Conservation (phyloP, 2,797 vertebrate genomes). For the Hoplostethus atlanticus region DNA sequence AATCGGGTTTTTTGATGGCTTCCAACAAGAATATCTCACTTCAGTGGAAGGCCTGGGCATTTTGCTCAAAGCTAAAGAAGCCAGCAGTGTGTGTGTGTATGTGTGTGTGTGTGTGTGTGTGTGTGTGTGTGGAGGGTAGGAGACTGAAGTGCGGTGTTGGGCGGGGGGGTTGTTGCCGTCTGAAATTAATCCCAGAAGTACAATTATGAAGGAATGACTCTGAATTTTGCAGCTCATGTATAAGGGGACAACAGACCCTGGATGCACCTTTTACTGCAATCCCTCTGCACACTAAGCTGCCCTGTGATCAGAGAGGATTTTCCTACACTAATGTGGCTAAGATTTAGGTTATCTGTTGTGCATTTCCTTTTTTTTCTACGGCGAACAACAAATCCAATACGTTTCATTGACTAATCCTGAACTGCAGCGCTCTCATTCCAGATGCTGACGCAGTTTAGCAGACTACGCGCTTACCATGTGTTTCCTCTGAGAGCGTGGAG, state of each 20-base stretch:
- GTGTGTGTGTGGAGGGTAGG: slow-evolving; percentile 13
- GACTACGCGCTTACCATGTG: slow-evolving; percentile 42
- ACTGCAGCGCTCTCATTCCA: slow-evolving; percentile 39
- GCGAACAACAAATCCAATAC: slow-evolving; percentile 42
- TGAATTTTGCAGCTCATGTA: slow-evolving; percentile 22
- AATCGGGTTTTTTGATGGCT: slow-evolving; percentile 73
- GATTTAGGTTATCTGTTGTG: slow-evolving; percentile 29
- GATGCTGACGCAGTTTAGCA: slow-evolving; percentile 57
- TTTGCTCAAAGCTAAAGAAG: slow-evolving; percentile 44
- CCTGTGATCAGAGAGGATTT: background rate
- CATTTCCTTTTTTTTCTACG: slow-evolving; percentile 18
- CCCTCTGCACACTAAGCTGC: slow-evolving; percentile 3
- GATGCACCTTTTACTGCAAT: slow-evolving; percentile 10
- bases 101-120: slow-evolving; percentile 1
- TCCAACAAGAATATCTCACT: slow-evolving; percentile 60
- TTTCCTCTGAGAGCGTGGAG: slow-evolving; percentile 66
- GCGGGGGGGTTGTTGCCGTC: slow-evolving; percentile 3
- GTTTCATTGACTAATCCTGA: slow-evolving; percentile 58
- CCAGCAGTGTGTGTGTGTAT: slow-evolving; percentile 26
- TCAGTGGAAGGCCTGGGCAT: slow-evolving; percentile 32
- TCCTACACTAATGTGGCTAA: slow-evolving; percentile 1
- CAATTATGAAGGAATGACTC: slow-evolving; percentile 50
- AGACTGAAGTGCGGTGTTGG: slow-evolving; percentile 24
- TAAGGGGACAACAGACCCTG: background rate
- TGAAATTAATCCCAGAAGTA: slow-evolving; percentile 48